Evolutionary conservation across 92 coral and sea anemone genomes (phyloP).

Genomic region (Diadumene lineata): DNA sequence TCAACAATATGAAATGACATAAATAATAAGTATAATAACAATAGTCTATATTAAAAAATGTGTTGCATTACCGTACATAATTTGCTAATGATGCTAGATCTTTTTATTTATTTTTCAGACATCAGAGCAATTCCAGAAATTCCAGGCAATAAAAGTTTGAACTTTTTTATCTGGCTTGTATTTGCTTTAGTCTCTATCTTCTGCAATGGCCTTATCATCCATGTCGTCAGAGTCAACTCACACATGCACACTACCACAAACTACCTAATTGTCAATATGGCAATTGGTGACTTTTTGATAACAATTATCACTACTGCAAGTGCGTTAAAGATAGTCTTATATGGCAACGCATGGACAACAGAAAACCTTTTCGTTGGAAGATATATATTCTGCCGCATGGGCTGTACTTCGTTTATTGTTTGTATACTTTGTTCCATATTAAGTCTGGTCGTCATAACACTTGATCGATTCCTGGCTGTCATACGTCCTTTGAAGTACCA

Average conservation of each 20-base stretch:
- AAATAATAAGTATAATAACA: too few species aligned
- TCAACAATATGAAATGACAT: too few species aligned
- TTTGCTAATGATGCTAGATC: not conserved
- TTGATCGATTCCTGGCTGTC: slow-evolving; percentile 47
- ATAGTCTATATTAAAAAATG: too few species aligned
- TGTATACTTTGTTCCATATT: slow-evolving; percentile 21
- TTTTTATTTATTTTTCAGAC: not conserved
- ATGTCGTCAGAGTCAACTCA: slow-evolving; percentile 33
- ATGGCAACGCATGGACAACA: too few species aligned
- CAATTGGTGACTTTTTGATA: slow-evolving; percentile 27
- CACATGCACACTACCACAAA: slow-evolving; percentile 34
- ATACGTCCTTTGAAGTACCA: slow-evolving; percentile 29
- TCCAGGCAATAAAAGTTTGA: not conserved
- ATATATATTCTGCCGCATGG: not conserved
- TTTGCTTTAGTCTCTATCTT: slow-evolving; percentile 8
- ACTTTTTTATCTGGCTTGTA: not conserved
- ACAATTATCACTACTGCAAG: not conserved
- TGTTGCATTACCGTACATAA: too few species aligned
- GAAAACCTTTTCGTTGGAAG: not conserved
- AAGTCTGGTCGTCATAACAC: slow-evolving; percentile 34
- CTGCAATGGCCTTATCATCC: slow-evolving; percentile 34
- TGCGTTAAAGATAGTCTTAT: too few species aligned
- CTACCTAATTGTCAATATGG: slow-evolving; percentile 42
- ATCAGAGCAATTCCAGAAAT: not conserved
- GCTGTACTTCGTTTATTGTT: not conserved